Evolutionary conservation across 2,888 invertebrate genomes (phyloP).

Genomic region (Lepidocyrtoides sp.): DNA sequence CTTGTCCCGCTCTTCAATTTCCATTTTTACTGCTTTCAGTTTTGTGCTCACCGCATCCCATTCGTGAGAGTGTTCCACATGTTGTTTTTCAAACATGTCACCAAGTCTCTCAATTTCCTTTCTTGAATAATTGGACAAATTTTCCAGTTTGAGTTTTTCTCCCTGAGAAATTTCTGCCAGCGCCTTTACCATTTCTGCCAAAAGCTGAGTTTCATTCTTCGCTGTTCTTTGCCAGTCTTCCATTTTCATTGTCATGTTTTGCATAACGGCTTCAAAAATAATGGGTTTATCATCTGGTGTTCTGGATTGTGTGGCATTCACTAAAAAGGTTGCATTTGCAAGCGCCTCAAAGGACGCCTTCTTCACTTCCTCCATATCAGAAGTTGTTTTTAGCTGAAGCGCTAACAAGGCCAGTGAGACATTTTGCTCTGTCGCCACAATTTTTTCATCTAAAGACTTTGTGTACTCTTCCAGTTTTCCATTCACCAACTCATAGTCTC

Average conservation of each 20-base stretch:
- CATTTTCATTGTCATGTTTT: constrained; percentile 65
- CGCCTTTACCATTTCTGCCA: constrained; percentile 82
- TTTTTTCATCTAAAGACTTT: constrained; percentile 65
- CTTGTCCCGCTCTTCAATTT: constrained; percentile 67
- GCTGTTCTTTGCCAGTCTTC: constrained; percentile 77
- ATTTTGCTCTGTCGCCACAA: constrained; percentile 68
- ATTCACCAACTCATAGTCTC: constrained; percentile 75
- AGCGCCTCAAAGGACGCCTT: constrained; percentile 41
- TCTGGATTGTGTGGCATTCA: constrained; percentile 26
- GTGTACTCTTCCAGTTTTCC: constrained; percentile 66
- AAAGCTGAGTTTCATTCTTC: constrained; percentile 76
- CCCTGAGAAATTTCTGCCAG: constrained; percentile 80
- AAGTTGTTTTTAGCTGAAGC: constrained; percentile 52
- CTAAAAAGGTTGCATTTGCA: constrained; percentile 55
- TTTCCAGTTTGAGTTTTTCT: constrained; percentile 79
- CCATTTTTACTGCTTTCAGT: constrained; percentile 70
- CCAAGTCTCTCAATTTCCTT: constrained; percentile 72
- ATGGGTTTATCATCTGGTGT: constrained; percentile 17
- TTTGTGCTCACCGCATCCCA: constrained; percentile 70
- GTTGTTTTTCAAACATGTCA: constrained; percentile 73
- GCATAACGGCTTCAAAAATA: constrained; percentile 52
- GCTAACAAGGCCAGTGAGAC: constrained; percentile 65
- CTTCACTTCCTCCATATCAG: constrained; percentile 61
- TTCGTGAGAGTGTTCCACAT: constrained; percentile 65
- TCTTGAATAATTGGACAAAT: constrained; percentile 73